Percentiles rank a stretch among this genome's conserved stretches.
Evolutionary conservation across 2,113 vertebrate genomes (phyloP).

Genomic region (Caracal caracal): DNA sequence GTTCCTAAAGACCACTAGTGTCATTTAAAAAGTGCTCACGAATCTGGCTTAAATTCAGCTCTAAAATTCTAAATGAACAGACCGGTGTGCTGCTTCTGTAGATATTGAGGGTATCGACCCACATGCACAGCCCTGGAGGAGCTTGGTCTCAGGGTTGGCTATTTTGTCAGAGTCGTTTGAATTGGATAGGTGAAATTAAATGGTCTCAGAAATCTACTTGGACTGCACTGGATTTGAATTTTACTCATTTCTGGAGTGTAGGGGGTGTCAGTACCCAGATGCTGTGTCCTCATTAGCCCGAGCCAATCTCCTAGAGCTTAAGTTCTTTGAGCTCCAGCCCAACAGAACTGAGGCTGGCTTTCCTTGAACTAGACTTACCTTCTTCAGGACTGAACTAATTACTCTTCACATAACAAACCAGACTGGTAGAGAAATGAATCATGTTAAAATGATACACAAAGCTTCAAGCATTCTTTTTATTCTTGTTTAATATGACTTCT

Average conservation of each 20-base stretch:
- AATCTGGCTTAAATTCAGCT: neutral
- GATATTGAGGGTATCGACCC: neutral
- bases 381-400: neutral
- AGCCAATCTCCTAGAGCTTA: neutral
- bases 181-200: neutral
- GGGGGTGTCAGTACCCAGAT: neutral
- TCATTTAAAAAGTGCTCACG: neutral
- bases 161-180: neutral
- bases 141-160: neutral
- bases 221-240: neutral
- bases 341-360: neutral
- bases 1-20: neutral
- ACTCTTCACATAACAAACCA: neutral
- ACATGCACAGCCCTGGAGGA: fast-evolving
- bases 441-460: neutral
- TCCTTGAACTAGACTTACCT: neutral
- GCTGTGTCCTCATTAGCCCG: neutral
- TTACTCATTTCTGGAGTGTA: neutral
- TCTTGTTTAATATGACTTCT: neutral
- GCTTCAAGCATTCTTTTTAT: neutral
- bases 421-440: neutral
- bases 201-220: neutral
- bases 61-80: neutral
- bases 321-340: neutral
- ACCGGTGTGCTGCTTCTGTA: neutral